Evolutionary conservation across 2,113 vertebrate species (phyloP), one percentile per base, ranked within the genome.

Genomic region (Larimichthys polyactis): DNA sequence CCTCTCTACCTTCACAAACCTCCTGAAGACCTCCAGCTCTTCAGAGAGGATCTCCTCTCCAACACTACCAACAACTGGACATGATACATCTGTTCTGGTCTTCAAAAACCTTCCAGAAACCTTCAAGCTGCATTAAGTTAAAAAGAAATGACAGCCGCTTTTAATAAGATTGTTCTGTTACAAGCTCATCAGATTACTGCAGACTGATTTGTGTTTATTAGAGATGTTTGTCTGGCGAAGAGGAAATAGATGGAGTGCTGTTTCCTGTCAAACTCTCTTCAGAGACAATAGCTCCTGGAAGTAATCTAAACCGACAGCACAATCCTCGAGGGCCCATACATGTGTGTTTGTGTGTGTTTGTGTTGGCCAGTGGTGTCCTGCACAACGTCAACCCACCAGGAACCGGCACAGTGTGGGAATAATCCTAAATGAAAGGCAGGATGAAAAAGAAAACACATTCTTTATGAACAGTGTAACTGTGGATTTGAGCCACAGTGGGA

Each of bases 201-300:
- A 1, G 15, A 40, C 11, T 55, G 58, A 49, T 63, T 27, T 67
- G 40, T 0, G 49, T 83, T 88, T 78, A 81, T 86, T 82, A 73
- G 72, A 27, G 20, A 29, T 65, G 77, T 54, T 40, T 63, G 82
- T 78, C 40, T 32, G 20, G n/a, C 19, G 36, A 75, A 62, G 49
- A 74, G 92, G 92, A 94, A 93, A 65, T 81, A 60, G 67, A 93
- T 54, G 17, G 77, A 81, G 86, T 27, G 60, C 84, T 83, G 90
- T 81, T 94, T 95, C 91, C 90, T 90, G 75, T 75, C 83, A 82
- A 76, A 52, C 40, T 58, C 78, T 80, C 64, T 51, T 62, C 70
- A 32, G 71, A 86, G 71, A 91, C 90, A 89, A 81, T 79, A 66
- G 70, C 75, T 63, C 65, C 72, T 87, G 86, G 79, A 92, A 89